These are phyloP conservation scores for Nyctibius grandis DNA, from an alignment of 2,797 vertebrate genomes.

Conservation along the genomic window DNA sequence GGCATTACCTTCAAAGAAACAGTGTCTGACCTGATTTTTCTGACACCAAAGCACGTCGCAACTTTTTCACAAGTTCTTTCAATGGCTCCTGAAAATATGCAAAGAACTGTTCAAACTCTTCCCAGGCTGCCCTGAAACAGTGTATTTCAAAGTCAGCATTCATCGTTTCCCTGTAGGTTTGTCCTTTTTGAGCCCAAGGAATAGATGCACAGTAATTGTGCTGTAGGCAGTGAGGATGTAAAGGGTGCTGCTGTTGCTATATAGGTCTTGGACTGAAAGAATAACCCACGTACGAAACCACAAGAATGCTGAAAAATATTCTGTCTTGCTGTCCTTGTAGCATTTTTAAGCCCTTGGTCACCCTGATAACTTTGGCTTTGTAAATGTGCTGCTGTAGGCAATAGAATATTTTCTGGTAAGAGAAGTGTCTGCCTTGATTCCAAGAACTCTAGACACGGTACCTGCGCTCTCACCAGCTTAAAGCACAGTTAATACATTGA, in stretches of 20 bases:
- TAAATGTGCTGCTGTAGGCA: neutral
- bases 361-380: neutral
- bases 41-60: neutral
- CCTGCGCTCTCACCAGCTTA: neutral
- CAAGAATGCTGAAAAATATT: neutral
- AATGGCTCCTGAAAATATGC: neutral
- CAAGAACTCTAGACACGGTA: neutral
- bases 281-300: neutral
- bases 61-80: neutral
- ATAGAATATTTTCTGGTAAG: neutral
- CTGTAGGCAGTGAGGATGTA: neutral
- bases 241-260: neutral
- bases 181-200: neutral
- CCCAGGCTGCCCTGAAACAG: neutral
- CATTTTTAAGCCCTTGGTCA: neutral
- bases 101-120: neutral
- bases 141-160: neutral
- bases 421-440: neutral
- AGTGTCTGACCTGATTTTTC: neutral
- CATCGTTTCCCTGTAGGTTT: neutral
- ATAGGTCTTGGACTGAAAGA: neutral
- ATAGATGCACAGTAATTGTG: neutral
- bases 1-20: neutral
- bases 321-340: neutral
- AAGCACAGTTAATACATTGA: neutral